Evolutionary conservation across 1,140 invertebrate species (phyloP), one percentile per base, ranked within the genome.

Genomic region (Harpegnathos saltator): DNA sequence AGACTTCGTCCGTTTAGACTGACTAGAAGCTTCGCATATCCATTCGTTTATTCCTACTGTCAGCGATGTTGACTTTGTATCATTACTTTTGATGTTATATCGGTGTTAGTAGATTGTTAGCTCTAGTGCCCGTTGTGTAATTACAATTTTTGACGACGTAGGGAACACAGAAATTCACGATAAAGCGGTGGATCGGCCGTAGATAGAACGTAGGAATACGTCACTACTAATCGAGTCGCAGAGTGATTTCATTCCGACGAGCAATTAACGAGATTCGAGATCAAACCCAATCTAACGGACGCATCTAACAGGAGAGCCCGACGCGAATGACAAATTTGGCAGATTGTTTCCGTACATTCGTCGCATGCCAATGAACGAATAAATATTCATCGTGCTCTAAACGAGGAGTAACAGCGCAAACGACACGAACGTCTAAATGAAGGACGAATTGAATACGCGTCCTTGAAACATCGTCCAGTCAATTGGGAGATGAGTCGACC

Each of bases 1-100:
- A n/a, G 66, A 68, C 22, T 58, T 17, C 59, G 52, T 50, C 19
- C 85, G 50, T 26, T 22, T 75, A 48, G 65, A 87, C 38, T 33
- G 5, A 33, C 29, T 33, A 33, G 29, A 33, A 33, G 85, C 85
- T 87, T 87, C 56, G 84, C 78, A 66, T 86, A 56, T 19, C 38
- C 9, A 26, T 29, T 56, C 19, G 48, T 33, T 58, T 73, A 71
- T 63, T 26, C 33, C 48, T 59, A 17, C 83, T 44, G 15, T 54
- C 26, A 12, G 15, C 56, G 14, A 78, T 68, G 29, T 24, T 81
- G 84, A 75, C 38, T 1, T 33, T 33, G 29, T 5, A 33, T 33
- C 29, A 3, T 85, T 86, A 52, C 56, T 78, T 68, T 78, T 68
- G 19, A 78, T 69, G 17, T 78, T 54, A 78, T 56, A 68, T 78